These are phyloP conservation scores for Corythoichthys haematopterus DNA, from an alignment of 2,113 vertebrate species.

Conservation along the genomic window DNA sequence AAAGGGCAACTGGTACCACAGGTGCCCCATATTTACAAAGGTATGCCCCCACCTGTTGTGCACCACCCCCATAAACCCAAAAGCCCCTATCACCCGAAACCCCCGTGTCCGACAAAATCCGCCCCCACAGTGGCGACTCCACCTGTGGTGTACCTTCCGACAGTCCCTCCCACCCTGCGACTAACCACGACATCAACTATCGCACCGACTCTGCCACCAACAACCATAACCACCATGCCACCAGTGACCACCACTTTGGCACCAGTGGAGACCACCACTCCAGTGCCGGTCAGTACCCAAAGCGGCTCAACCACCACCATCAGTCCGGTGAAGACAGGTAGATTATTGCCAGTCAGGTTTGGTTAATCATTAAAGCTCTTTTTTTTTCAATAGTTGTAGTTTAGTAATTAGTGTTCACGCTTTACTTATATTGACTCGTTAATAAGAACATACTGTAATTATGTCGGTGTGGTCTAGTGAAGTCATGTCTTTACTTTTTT, in stretches of 20 bases:
- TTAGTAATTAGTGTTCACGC: background rate
- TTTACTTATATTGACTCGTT: background rate
- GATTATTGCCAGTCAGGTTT: slow-evolving; percentile 63
- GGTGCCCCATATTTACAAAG: slow-evolving; percentile 44
- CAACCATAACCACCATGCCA: slow-evolving; percentile 29
- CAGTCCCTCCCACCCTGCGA: slow-evolving; percentile 19
- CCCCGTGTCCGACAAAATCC: slow-evolving; percentile 34
- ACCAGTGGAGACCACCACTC: slow-evolving; percentile 40
- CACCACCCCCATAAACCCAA: slow-evolving; percentile 38
- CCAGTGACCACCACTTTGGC: slow-evolving; percentile 41
- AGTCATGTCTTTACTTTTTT: background rate
- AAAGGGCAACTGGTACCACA: slow-evolving; percentile 41
- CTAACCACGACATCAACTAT: slow-evolving; percentile 21
- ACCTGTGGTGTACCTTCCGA: slow-evolving; percentile 27
- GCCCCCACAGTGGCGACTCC: slow-evolving; percentile 26
- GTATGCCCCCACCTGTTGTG: slow-evolving; percentile 38
- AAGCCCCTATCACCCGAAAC: slow-evolving; percentile 45
- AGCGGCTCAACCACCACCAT: slow-evolving; percentile 63
- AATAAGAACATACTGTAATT: background rate
- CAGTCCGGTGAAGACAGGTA: slow-evolving; percentile 74
- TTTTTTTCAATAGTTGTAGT: background rate
- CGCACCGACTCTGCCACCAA: slow-evolving; percentile 32
- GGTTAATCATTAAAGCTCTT: slow-evolving; percentile 1
- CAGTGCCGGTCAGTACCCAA: slow-evolving; percentile 68
- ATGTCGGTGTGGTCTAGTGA: background rate